These are phyloP conservation scores for Zoanthus sansibaricus DNA, from an alignment of 92 coral and sea anemone species.

Conservation along the genomic window DNA sequence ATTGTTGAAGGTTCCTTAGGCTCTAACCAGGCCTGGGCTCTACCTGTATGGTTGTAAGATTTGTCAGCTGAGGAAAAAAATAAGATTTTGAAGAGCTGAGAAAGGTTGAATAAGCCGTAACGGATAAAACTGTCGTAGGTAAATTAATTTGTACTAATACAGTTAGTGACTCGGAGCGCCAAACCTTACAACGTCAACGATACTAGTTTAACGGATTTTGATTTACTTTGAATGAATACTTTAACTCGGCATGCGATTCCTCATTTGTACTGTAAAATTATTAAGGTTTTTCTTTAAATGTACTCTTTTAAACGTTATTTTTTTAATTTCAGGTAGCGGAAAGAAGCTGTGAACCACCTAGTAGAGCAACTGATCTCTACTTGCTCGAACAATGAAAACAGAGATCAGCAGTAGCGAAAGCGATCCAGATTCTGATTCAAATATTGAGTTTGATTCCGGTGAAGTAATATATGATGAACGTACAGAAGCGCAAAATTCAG, in stretches of 20 bases:
- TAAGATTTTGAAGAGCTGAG: too few species aligned
- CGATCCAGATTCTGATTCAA: slow-evolving; percentile 1
- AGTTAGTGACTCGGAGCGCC: not conserved
- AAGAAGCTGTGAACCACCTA: not conserved
- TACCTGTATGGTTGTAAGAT: not conserved
- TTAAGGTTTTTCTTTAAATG: not conserved
- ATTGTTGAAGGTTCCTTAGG: not conserved
- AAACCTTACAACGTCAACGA: not conserved
- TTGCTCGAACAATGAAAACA: not conserved
- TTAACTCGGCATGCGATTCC: not conserved
- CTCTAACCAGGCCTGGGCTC: too few species aligned
- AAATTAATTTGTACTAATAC: too few species aligned
- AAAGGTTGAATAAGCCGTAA: too few species aligned
- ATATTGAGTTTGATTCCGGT: not conserved
- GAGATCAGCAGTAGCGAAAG: not conserved
- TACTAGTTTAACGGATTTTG: not conserved
- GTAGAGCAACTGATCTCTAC: too few species aligned
- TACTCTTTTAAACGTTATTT: too few species aligned
- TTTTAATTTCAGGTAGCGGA: not conserved
- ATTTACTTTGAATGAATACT: not conserved
- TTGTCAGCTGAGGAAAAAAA: not conserved
- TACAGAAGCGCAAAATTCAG: not conserved
- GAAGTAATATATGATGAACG: not conserved
- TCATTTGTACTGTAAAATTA: not conserved
- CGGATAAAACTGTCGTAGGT: too few species aligned